Evolutionary conservation across 2,888 invertebrate genomes (phyloP).

Genomic region (Diplazon laetatorius): DNA sequence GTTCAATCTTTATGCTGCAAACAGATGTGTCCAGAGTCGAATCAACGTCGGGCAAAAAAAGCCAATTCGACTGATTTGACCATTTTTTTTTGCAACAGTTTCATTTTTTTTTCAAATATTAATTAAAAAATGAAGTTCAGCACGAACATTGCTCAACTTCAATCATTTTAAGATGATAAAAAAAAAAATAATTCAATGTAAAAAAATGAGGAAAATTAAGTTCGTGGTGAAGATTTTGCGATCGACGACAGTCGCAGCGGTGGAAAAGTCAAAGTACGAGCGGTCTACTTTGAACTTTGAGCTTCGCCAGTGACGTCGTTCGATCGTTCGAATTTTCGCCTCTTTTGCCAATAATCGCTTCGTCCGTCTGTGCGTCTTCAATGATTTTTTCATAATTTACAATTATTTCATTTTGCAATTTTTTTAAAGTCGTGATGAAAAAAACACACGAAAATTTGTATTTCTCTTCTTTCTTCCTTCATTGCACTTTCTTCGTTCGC

Average conservation of each 20-base stretch:
- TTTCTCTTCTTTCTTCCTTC: background rate
- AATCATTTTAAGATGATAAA: too few species aligned
- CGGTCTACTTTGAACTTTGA: conserved; percentile 60
- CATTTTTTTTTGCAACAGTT: conserved; percentile 5
- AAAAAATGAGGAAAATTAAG: conserved; percentile 7
- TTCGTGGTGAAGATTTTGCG: background rate
- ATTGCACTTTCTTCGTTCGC: background rate
- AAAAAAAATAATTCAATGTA: conserved; percentile 38
- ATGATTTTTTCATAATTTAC: background rate
- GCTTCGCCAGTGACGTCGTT: conserved; percentile 15
- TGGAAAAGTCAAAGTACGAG: conserved; percentile 52
- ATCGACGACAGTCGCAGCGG: conserved; percentile 22
- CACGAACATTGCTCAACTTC: background rate
- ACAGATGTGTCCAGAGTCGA: background rate
- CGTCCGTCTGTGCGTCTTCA: conserved; percentile 19
- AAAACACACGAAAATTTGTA: background rate
- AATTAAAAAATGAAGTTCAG: background rate
- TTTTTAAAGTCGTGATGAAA: background rate
- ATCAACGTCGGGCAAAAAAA: too few species aligned
- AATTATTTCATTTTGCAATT: conserved; percentile 12
- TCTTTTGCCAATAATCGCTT: background rate
- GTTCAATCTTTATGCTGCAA: background rate
- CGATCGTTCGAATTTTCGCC: background rate
- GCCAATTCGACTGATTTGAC: background rate
- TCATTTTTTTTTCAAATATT: background rate